phyloP scores from a whole-genome alignment of 2,888 invertebrate species.

The Lacanobia wlatinum region DNA sequence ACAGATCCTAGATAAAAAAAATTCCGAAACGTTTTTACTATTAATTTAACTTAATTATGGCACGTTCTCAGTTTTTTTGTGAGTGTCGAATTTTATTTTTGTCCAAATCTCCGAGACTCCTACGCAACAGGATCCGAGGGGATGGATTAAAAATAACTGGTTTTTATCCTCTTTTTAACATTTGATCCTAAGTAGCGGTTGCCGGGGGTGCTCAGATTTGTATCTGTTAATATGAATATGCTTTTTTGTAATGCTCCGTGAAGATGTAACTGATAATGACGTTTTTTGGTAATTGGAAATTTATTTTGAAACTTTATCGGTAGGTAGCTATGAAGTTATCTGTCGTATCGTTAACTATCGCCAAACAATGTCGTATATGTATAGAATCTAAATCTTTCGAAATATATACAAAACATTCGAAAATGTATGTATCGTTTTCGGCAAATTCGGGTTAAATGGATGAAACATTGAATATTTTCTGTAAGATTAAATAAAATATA shows the following conservation, averaged over 20 bases:
- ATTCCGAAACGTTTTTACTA: slow-evolving; percentile 39
- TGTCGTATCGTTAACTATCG: background rate
- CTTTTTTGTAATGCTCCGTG: slow-evolving; percentile 50
- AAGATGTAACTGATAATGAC: slow-evolving; percentile 50
- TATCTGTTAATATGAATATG: slow-evolving; percentile 52
- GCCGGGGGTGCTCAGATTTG: slow-evolving; percentile 61
- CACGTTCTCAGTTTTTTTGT: slow-evolving; percentile 54
- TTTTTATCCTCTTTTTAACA: slow-evolving; percentile 68
- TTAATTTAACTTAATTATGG: slow-evolving; percentile 52
- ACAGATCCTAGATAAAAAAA: slow-evolving; percentile 21
- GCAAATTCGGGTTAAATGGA: no score
- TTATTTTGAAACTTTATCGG: slow-evolving; percentile 16
- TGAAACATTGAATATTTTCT: background rate
- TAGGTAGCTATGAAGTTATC: background rate
- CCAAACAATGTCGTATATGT: no score
- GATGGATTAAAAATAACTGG: slow-evolving; percentile 78
- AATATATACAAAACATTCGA: background rate
- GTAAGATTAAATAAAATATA: slow-evolving; percentile 11
- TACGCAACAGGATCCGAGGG: slow-evolving; percentile 66
- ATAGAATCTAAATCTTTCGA: no score
- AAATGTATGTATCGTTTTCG: background rate
- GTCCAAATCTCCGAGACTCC: slow-evolving; percentile 49
- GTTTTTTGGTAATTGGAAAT: slow-evolving; percentile 23
- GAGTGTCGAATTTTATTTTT: slow-evolving; percentile 63
- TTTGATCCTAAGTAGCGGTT: slow-evolving; percentile 69